phyloP scores from a whole-genome alignment of 1,140 invertebrate species.

The Cataglyphis hispanica region DNA sequence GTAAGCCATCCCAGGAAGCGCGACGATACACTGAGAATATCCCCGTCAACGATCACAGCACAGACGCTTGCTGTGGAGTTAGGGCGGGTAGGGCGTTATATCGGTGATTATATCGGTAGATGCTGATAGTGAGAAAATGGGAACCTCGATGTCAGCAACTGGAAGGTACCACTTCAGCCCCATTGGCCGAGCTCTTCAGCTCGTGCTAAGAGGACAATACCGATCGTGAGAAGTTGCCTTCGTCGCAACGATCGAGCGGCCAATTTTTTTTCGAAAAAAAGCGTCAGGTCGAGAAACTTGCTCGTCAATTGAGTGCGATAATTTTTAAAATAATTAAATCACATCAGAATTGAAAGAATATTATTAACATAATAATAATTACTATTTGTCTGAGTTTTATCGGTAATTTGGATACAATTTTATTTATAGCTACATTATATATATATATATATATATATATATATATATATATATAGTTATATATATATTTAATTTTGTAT shows the following conservation, averaged over 20 bases:
- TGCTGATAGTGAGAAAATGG: constrained; percentile 81
- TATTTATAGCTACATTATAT: not conserved
- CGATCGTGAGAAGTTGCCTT: constrained; percentile 26
- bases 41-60: constrained; percentile 64
- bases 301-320: not conserved
- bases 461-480: not conserved
- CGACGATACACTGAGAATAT: constrained; percentile 62
- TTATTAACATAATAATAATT: constrained; percentile 20
- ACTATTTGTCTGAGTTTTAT: not conserved
- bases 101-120: constrained; percentile 82
- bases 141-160: constrained; percentile 80
- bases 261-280: constrained; percentile 56
- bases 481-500: not conserved
- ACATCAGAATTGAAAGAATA: not conserved
- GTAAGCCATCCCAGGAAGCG: constrained; percentile 75
- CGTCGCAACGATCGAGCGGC: constrained; percentile 29
- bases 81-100: constrained; percentile 72
- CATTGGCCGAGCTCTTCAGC: constrained; percentile 69
- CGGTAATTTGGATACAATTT: constrained; percentile 5
- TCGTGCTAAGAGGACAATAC: constrained; percentile 68
- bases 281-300: not conserved
- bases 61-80: constrained; percentile 54
- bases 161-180: constrained; percentile 53
- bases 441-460: not conserved
- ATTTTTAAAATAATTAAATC: not conserved